A percentile compares a stretch with the other conserved stretches of the same genome.
These are phyloP conservation scores for Lichenostomus cassidix DNA, from an alignment of 2,113 vertebrate genomes.

Conservation along the genomic window DNA sequence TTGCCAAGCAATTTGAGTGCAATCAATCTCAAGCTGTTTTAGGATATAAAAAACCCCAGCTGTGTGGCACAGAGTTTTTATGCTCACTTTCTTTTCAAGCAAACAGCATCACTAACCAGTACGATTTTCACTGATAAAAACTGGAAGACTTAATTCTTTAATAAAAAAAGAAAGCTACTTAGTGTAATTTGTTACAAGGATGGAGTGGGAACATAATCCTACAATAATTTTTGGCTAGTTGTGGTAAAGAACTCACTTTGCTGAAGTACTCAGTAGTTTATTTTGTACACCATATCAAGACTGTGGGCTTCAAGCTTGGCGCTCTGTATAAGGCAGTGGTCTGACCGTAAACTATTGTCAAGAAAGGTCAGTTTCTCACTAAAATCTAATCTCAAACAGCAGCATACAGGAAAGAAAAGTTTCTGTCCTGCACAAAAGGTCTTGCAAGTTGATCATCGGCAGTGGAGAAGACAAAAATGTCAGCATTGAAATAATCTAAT, in stretches of 20 bases:
- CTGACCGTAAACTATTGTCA: neutral
- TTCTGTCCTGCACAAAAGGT: neutral
- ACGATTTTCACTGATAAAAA: neutral
- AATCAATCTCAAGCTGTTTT: conserved; percentile 60
- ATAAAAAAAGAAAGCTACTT: neutral
- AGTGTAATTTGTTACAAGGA: neutral
- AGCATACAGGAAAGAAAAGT: neutral
- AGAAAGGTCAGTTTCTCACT: neutral
- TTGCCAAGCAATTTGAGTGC: conserved; percentile 61
- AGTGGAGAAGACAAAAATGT: neutral
- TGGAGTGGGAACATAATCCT: neutral
- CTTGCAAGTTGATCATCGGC: neutral
- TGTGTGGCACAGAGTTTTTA: conserved; percentile 15
- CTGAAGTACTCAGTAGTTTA: neutral
- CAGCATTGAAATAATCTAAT: neutral
- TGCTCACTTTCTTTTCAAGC: conserved; percentile 5
- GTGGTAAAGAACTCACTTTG: neutral
- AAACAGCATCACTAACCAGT: neutral
- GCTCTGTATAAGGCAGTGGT: neutral
- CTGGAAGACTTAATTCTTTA: neutral
- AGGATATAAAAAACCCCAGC: conserved; percentile 52
- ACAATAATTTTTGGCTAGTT: neutral
- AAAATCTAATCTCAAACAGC: neutral
- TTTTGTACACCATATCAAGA: neutral
- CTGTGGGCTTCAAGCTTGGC: neutral